phyloP scores from a whole-genome alignment of 2,888 invertebrate genomes.

The Phengaris alcon region DNA sequence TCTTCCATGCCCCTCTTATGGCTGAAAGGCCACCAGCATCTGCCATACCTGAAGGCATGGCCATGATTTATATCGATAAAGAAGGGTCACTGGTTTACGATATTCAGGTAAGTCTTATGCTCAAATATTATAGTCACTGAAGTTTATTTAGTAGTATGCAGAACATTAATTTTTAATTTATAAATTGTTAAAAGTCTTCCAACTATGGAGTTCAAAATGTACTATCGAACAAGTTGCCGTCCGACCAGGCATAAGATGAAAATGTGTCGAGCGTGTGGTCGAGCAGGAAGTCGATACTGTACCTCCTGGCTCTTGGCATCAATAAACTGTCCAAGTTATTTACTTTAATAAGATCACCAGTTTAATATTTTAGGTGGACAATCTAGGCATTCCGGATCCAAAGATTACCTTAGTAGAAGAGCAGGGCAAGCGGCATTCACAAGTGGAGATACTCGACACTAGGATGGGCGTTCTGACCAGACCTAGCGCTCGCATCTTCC shows the following conservation, averaged over 20 bases:
- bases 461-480: slow-evolving; percentile 87
- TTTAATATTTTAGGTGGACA: slow-evolving; percentile 76
- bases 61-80: slow-evolving; percentile 88
- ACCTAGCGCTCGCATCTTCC: slow-evolving; percentile 88
- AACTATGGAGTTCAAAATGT: too few relatives aligned
- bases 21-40: slow-evolving; percentile 70
- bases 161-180: too few relatives aligned
- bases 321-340: too few relatives aligned
- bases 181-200: too few relatives aligned
- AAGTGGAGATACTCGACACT: slow-evolving; percentile 85
- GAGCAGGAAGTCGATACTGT: too few relatives aligned
- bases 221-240: too few relatives aligned
- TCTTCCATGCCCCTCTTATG: slow-evolving; percentile 86
- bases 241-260: too few relatives aligned
- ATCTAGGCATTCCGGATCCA: slow-evolving; percentile 80
- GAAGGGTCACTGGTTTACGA: slow-evolving; percentile 89
- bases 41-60: slow-evolving; percentile 82
- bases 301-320: too few relatives aligned
- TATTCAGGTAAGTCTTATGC: slow-evolving; percentile 72
- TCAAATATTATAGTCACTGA: background rate
- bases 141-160: background rate
- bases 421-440: slow-evolving; percentile 84
- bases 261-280: too few relatives aligned
- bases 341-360: too few relatives aligned
- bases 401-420: slow-evolving; percentile 86